Conservation (phyloP, 1,140 invertebrate genomes). For the Holcopasites calliopsidis region DNA sequence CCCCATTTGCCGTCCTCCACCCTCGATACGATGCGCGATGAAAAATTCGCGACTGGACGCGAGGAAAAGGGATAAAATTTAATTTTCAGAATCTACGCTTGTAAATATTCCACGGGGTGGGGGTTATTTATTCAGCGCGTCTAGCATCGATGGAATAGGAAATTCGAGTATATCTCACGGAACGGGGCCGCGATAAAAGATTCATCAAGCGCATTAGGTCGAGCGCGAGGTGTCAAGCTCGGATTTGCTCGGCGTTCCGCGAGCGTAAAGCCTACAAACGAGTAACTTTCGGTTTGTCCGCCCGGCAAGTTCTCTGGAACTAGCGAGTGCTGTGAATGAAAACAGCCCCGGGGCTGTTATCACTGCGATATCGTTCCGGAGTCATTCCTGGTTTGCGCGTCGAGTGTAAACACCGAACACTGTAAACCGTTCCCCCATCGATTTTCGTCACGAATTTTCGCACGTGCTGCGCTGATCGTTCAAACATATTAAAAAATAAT, state of each 20-base stretch:
- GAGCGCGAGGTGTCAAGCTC: neutral
- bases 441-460: constrained; percentile 20
- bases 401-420: constrained; percentile 16
- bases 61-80: neutral
- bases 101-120: too few species aligned
- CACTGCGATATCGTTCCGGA: constrained; percentile 51
- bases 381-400: constrained; percentile 31
- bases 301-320: constrained; percentile 18
- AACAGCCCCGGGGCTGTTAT: constrained; percentile 51
- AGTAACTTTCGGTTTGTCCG: constrained; percentile 48
- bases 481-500: too few species aligned
- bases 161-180: neutral
- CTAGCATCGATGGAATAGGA: too few species aligned
- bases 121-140: too few species aligned
- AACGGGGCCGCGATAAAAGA: neutral
- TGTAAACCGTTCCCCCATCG: constrained; percentile 29
- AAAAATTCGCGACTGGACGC: neutral
- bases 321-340: constrained; percentile 38
- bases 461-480: neutral
- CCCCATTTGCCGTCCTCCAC: constrained; percentile 34
- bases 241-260: neutral
- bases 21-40: neutral
- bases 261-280: constrained; percentile 5
- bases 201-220: neutral
- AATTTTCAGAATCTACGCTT: too few species aligned